phyloP scores from a whole-genome alignment of 2,113 vertebrate genomes.

The Peromyscus maniculatus region DNA sequence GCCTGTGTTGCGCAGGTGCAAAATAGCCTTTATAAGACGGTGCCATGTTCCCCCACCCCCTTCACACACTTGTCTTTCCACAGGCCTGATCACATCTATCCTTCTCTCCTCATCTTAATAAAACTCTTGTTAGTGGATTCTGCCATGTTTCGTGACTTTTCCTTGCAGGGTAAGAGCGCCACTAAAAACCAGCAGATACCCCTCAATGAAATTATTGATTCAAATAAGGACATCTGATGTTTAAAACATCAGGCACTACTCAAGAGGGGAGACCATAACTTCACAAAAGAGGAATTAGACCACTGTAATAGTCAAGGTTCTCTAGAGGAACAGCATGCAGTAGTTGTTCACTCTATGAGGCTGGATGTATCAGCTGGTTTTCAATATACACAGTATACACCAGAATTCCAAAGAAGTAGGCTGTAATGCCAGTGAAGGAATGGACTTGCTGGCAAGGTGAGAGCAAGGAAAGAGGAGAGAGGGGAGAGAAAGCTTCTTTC shows the following conservation, averaged over 20 bases:
- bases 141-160: no score
- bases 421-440: background rate
- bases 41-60: no score
- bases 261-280: background rate
- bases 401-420: background rate
- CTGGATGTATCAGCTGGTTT: background rate
- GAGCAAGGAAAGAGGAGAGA: background rate
- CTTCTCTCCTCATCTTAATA: no score
- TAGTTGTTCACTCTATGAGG: background rate
- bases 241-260: conserved; percentile 3
- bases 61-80: no score
- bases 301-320: background rate
- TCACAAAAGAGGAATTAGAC: conserved; percentile 37
- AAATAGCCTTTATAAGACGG: no score
- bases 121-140: no score
- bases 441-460: background rate
- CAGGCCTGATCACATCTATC: no score
- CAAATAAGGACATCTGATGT: background rate
- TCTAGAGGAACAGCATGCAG: background rate
- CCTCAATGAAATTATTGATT: conserved; percentile 36
- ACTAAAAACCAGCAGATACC: background rate
- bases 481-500: background rate
- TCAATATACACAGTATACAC: background rate
- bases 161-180: no score
- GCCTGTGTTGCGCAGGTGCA: no score